These are phyloP conservation scores for Acanthiza pusilla DNA, from an alignment of 2,797 vertebrate genomes.

Conservation along the genomic window DNA sequence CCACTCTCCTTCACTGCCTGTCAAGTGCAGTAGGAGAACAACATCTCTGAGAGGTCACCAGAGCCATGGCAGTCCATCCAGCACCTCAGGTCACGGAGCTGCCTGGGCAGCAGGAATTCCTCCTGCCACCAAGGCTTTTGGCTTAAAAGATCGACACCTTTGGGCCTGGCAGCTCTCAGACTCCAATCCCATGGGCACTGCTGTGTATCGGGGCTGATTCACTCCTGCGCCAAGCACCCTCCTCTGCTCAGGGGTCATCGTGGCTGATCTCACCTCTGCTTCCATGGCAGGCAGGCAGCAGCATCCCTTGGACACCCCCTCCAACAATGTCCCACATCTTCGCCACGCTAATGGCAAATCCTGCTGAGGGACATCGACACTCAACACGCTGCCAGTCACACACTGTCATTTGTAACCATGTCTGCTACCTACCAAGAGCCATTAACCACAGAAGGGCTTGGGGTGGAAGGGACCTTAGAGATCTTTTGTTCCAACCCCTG, in stretches of 20 bases:
- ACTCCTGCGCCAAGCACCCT: background rate
- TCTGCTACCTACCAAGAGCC: background rate
- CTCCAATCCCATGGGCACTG: background rate
- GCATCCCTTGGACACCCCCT: background rate
- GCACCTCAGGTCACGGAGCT: background rate
- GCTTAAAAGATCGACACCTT: background rate
- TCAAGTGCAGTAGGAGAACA: background rate
- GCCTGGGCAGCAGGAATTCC: background rate
- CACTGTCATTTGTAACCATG: background rate
- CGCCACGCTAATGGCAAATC: background rate
- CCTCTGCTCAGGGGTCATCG: fast-evolving
- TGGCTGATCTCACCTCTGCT: background rate
- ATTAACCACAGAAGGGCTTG: background rate
- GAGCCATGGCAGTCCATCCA: background rate
- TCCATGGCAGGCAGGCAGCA: background rate
- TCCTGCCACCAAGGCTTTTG: background rate
- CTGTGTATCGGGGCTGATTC: background rate
- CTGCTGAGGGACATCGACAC: background rate
- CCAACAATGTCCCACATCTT: background rate
- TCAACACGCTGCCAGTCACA: background rate
- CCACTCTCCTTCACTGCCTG: background rate
- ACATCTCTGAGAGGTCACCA: background rate
- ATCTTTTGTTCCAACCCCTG: background rate
- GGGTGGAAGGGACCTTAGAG: background rate
- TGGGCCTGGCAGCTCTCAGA: background rate